phyloP scores from a whole-genome alignment of 1,140 invertebrate species.

The Lethrus apterus region DNA sequence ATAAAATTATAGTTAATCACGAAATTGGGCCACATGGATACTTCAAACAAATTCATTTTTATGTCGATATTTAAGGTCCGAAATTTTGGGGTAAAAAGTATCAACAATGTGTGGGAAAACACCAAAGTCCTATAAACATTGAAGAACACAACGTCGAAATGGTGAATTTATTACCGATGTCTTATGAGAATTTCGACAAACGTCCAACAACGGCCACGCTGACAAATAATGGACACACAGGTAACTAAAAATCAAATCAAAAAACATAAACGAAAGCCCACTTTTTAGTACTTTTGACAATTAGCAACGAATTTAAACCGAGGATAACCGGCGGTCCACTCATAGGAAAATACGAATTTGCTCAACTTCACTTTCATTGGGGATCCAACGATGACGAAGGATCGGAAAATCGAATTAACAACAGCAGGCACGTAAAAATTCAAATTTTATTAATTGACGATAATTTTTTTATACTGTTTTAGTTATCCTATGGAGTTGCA shows the following conservation, averaged over 20 bases:
- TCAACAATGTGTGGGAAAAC: conserved; percentile 62
- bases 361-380: conserved; percentile 78
- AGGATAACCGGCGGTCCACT: conserved; percentile 62
- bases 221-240: conserved; percentile 70
- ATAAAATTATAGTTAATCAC: no score
- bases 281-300: not conserved
- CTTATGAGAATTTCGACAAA: conserved; percentile 51
- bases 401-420: conserved; percentile 82
- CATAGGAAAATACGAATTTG: conserved; percentile 62
- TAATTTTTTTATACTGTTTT: conserved; percentile 28
- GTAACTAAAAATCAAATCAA: conserved; percentile 43
- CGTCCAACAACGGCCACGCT: conserved; percentile 49
- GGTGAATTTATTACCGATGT: conserved; percentile 48
- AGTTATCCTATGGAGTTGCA: conserved; percentile 75
- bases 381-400: conserved; percentile 72
- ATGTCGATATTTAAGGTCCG: conserved; percentile 58
- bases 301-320: conserved; percentile 30
- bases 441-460: not conserved
- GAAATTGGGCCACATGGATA: no score
- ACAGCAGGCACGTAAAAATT: conserved; percentile 47
- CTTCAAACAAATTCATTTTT: no score
- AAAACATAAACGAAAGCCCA: no score
- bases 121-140: conserved; percentile 79
- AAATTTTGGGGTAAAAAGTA: conserved; percentile 61
- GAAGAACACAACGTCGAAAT: conserved; percentile 56